Conservation (phyloP, 2,888 invertebrate genomes). For the Julus scanicus region DNA sequence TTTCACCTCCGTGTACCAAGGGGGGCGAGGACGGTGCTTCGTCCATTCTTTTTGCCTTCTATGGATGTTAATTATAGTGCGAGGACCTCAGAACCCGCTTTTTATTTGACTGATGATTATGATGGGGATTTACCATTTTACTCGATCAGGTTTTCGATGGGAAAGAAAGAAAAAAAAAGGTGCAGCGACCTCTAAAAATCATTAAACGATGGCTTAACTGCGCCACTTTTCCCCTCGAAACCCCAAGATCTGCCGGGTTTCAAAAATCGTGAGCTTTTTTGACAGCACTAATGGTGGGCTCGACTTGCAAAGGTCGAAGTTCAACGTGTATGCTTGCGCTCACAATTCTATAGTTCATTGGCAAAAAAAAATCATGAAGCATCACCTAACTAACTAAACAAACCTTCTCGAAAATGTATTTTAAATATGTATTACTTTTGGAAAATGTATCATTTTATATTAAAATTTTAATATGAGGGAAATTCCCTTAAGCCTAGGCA, state of each 20-base stretch:
- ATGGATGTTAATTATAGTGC: neutral
- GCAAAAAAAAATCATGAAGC: too few relatives aligned
- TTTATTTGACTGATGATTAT: neutral
- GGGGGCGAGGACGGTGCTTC: neutral
- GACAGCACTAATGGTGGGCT: neutral
- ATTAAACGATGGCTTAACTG: neutral
- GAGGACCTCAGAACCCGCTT: neutral
- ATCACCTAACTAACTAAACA: too few relatives aligned
- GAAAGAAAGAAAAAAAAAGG: neutral
- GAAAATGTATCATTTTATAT: too few relatives aligned
- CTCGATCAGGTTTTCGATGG: conserved; percentile 15
- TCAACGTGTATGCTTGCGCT: neutral
- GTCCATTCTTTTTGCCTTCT: neutral
- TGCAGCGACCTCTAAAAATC: neutral
- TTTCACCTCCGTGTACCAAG: neutral
- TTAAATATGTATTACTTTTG: too few relatives aligned
- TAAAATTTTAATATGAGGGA: too few relatives aligned
- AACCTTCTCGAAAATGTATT: too few relatives aligned
- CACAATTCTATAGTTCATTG: too few relatives aligned
- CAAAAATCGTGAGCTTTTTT: neutral
- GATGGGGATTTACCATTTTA: conserved; percentile 36
- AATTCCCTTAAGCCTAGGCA: too few relatives aligned
- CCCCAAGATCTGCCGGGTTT: neutral
- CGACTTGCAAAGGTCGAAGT: neutral
- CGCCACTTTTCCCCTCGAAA: neutral